These are phyloP conservation scores for Turritopsis dohrnii DNA, from an alignment of 30 jellyfish, hydroid and myxozoan genomes.

Conservation along the genomic window DNA sequence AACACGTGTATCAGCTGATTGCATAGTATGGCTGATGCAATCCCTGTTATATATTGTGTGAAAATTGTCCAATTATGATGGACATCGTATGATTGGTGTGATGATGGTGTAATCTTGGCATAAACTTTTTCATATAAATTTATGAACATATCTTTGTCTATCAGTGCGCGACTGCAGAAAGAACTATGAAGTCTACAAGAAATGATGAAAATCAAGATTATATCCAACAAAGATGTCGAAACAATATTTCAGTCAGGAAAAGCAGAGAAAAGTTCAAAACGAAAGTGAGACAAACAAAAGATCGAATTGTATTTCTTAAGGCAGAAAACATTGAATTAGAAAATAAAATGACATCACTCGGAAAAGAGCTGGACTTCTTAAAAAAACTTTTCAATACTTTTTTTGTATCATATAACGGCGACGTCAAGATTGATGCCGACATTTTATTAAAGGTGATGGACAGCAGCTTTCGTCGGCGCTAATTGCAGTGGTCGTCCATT, in stretches of 20 bases:
- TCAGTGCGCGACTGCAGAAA: conserved; percentile 28
- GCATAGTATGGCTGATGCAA: conserved; percentile 23
- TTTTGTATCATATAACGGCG: conserved; percentile 6
- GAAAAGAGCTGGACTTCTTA: conserved; percentile 50
- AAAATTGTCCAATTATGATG: conserved; percentile 12
- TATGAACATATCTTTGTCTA: too few relatives aligned
- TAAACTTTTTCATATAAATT: too few relatives aligned
- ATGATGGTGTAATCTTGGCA: not conserved
- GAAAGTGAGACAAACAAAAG: conserved; percentile 50
- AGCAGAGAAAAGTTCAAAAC: conserved; percentile 63
- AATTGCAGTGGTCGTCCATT: not conserved
- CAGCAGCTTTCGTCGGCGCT: not conserved
- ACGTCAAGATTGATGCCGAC: conserved; percentile 1
- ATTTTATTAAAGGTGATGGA: not conserved
- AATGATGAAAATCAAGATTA: not conserved
- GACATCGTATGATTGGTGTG: too few relatives aligned
- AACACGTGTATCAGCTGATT: not conserved
- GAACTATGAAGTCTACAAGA: not conserved
- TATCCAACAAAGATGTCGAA: conserved; percentile 30
- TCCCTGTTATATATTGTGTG: conserved; percentile 1
- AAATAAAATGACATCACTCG: conserved; percentile 40
- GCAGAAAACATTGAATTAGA: conserved; percentile 40
- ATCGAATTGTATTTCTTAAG: conserved; percentile 35
- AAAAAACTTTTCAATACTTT: conserved; percentile 46
- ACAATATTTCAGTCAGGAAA: conserved; percentile 59